These are phyloP conservation scores for Amiota minor DNA, from an alignment of 2,888 invertebrate species.

Conservation along the genomic window DNA sequence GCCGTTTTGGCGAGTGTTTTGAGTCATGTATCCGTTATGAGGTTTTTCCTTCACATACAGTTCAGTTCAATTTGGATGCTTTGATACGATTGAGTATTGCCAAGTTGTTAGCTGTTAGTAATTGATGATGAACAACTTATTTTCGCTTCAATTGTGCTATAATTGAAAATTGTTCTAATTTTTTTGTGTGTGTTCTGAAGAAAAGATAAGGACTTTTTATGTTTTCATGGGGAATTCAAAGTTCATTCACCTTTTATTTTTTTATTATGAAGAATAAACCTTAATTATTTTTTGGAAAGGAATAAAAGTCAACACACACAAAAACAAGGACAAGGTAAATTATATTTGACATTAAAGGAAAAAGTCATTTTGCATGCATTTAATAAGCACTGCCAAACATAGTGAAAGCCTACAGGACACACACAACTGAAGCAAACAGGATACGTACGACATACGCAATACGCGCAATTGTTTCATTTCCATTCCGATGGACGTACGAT, in stretches of 20 bases:
- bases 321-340: no score
- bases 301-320: no score
- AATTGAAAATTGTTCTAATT: constrained; percentile 50
- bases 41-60: constrained; percentile 58
- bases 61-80: constrained; percentile 49
- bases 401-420: no score
- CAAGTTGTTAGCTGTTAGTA: constrained; percentile 43
- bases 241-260: no score
- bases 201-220: background rate
- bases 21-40: constrained; percentile 57
- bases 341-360: no score
- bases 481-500: constrained; percentile 20
- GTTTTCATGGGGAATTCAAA: background rate
- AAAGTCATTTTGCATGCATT: no score
- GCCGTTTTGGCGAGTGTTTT: constrained; percentile 36
- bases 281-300: no score
- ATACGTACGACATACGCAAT: constrained; percentile 11
- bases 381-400: no score
- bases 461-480: constrained; percentile 26
- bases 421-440: background rate
- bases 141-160: constrained; percentile 68
- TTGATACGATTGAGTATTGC: constrained; percentile 41
- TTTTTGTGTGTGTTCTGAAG: background rate
- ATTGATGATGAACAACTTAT: constrained; percentile 70
- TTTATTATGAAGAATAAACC: no score